phyloP scores from a whole-genome alignment of 2,888 invertebrate species.

The Drosophila paracracens region DNA sequence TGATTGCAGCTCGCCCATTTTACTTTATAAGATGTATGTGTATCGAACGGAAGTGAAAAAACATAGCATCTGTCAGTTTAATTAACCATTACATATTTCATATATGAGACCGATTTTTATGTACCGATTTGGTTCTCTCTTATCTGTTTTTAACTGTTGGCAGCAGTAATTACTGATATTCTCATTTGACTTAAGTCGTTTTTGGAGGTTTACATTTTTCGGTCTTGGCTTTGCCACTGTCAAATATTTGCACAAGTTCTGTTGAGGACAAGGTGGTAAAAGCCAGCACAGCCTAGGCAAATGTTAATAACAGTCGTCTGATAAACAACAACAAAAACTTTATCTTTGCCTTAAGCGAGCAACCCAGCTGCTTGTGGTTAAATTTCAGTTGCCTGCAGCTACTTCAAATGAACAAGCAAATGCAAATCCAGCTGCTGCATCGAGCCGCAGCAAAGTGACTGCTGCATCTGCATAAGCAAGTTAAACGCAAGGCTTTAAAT shows the following conservation, averaged over 20 bases:
- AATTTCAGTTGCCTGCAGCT: conserved; percentile 51
- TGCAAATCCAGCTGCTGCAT: conserved; percentile 25
- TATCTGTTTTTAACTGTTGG: neutral
- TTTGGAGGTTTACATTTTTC: neutral
- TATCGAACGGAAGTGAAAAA: neutral
- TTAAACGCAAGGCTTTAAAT: conserved; percentile 39
- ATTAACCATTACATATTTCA: conserved; percentile 2
- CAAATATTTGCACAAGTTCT: conserved; percentile 9
- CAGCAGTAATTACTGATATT: neutral
- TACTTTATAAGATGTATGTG: neutral
- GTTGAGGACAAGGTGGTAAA: conserved; percentile 18
- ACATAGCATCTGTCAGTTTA: neutral
- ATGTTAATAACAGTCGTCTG: conserved; percentile 57
- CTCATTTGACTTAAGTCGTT: neutral
- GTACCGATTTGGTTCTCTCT: neutral
- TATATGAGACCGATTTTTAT: neutral
- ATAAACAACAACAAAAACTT: conserved; percentile 48
- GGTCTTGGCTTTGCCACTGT: neutral
- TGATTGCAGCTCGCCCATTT: conserved; percentile 2
- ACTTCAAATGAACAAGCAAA: conserved; percentile 58
- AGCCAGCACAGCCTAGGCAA: conserved; percentile 30
- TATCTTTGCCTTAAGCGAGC: conserved; percentile 28
- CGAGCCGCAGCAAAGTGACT: conserved; percentile 7
- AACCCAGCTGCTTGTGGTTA: conserved; percentile 49
- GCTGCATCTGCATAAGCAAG: conserved; percentile 27